Conservation (phyloP, 2,888 invertebrate genomes). For the Hydriomena furcata region DNA sequence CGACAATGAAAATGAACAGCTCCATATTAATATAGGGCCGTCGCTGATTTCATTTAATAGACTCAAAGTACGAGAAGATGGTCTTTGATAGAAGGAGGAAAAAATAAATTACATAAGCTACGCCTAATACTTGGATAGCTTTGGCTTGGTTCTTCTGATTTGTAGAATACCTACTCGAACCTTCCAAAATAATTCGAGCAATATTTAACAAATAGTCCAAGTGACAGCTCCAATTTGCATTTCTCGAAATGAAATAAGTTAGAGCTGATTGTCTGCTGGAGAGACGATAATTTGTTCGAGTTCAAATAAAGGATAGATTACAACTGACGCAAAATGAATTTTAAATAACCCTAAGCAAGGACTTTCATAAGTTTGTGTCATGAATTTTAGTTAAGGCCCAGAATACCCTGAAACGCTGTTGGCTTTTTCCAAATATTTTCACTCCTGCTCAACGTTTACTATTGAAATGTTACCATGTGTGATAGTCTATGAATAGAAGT, state of each 20-base stretch:
- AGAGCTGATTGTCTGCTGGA: slow-evolving; percentile 11
- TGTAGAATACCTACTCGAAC: background rate
- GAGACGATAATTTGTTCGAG: slow-evolving; percentile 17
- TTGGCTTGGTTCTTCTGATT: background rate
- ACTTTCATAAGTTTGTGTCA: slow-evolving; percentile 3
- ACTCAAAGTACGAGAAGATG: no score
- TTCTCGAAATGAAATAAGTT: slow-evolving; percentile 12
- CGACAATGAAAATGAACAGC: slow-evolving; percentile 1
- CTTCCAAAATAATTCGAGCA: background rate
- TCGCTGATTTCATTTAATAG: no score
- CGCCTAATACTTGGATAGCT: no score
- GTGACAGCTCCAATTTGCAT: slow-evolving; percentile 16
- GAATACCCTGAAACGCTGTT: no score
- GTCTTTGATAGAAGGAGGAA: no score
- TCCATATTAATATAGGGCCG: no score
- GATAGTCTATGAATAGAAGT: no score
- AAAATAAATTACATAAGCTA: no score
- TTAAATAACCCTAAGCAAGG: background rate
- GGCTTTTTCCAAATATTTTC: no score
- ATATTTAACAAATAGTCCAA: slow-evolving; percentile 5
- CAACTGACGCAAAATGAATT: slow-evolving; percentile 8
- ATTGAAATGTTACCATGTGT: no score
- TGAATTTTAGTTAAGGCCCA: background rate
- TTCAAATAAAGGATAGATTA: slow-evolving; percentile 14
- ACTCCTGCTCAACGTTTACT: no score